Evolutionary conservation across 2,113 vertebrate species (phyloP).

Genomic region (Gobio gobio): DNA sequence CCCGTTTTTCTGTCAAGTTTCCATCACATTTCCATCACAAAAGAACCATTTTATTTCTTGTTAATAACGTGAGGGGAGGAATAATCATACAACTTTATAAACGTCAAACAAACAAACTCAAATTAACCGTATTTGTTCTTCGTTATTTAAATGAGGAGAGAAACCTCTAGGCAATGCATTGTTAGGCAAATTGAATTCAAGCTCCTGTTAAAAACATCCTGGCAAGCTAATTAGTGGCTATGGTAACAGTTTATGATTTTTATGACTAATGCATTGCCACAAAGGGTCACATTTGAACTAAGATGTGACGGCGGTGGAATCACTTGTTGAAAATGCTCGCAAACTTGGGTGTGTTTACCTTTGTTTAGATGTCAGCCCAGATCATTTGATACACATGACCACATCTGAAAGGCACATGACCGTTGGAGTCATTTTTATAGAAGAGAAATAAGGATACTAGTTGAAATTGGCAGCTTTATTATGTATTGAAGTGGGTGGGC

Average conservation of each 20-base stretch:
- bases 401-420: neutral
- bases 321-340: neutral
- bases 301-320: neutral
- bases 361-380: neutral
- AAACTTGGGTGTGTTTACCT: neutral
- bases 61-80: neutral
- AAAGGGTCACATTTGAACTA: neutral
- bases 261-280: slow-evolving; percentile 10
- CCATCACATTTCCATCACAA: slow-evolving; percentile 15
- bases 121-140: slow-evolving; percentile 7
- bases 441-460: neutral
- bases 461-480: neutral
- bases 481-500: neutral
- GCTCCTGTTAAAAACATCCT: slow-evolving; percentile 38
- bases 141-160: slow-evolving; percentile 31
- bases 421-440: neutral
- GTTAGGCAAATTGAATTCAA: slow-evolving; percentile 27
- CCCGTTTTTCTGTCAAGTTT: neutral
- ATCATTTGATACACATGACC: neutral
- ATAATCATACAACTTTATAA: neutral
- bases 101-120: neutral
- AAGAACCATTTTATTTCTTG: neutral
- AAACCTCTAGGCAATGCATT: slow-evolving; percentile 31
- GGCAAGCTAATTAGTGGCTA: slow-evolving; percentile 53
- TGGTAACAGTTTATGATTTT: slow-evolving; percentile 56